Percentiles rank a stretch among this genome's conserved stretches.
phyloP scores from a whole-genome alignment of 2,888 invertebrate genomes.

The Clostera curtula region DNA sequence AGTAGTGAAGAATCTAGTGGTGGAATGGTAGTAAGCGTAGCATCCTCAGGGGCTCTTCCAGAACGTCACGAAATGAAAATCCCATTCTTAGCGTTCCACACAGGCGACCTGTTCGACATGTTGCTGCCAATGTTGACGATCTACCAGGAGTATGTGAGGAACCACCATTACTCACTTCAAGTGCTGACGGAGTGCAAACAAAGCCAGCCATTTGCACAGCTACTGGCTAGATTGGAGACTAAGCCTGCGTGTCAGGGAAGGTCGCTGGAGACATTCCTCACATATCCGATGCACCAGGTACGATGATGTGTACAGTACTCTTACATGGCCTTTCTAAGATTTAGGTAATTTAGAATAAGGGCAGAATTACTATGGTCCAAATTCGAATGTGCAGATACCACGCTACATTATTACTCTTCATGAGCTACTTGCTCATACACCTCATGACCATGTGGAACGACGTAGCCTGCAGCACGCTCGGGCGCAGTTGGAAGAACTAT shows the following conservation, averaged over 20 bases:
- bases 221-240: conserved; percentile 87
- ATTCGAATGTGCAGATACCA: conserved; percentile 81
- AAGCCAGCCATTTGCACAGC: conserved; percentile 83
- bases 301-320: background rate
- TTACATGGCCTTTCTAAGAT: conserved; percentile 40
- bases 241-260: conserved; percentile 90
- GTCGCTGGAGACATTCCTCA: conserved; percentile 90
- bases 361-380: background rate
- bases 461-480: conserved; percentile 91
- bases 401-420: conserved; percentile 94
- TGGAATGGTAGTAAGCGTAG: too few relatives aligned
- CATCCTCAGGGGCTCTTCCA: conserved; percentile 1
- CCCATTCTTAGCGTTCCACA: conserved; percentile 24
- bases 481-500: conserved; percentile 89
- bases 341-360: background rate
- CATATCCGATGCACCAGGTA: conserved; percentile 94
- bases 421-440: conserved; percentile 92
- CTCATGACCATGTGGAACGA: conserved; percentile 94
- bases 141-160: conserved; percentile 95
- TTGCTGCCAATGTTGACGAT: conserved; percentile 94
- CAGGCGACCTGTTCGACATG: conserved; percentile 96
- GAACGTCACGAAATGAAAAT: background rate
- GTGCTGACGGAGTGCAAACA: conserved; percentile 95
- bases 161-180: conserved; percentile 95
- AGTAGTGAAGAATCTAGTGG: too few relatives aligned